Percentiles rank a stretch among this genome's conserved stretches.
Conservation (phyloP, 1,140 invertebrate genomes). For the Drosophila arawakana region DNA sequence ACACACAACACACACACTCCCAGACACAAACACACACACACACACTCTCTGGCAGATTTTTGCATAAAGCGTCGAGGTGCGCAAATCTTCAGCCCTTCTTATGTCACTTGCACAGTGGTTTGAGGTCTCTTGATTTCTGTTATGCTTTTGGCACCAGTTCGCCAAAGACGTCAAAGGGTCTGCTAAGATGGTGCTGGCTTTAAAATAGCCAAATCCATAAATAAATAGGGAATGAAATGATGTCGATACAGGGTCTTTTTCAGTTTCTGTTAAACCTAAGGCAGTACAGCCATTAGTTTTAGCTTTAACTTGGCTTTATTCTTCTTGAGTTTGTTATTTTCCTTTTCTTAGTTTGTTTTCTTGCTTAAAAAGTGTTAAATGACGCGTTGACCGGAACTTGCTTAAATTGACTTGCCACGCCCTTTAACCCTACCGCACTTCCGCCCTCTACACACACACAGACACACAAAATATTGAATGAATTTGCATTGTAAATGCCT, state of each 20-base stretch:
- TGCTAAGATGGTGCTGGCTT: too few relatives aligned
- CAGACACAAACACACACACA: slow-evolving; percentile 13
- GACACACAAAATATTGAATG: slow-evolving; percentile 55
- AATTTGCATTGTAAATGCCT: slow-evolving; percentile 81
- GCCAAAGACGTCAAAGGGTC: too few relatives aligned
- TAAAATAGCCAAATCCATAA: too few relatives aligned
- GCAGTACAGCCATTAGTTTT: neutral
- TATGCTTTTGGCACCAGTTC: neutral
- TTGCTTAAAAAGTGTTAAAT: slow-evolving; percentile 71
- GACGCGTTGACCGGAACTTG: slow-evolving; percentile 59
- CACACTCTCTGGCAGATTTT: slow-evolving; percentile 40
- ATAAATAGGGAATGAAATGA: too few relatives aligned
- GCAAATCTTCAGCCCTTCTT: slow-evolving; percentile 54
- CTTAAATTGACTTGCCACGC: slow-evolving; percentile 70
- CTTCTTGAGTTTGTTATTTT: slow-evolving; percentile 14
- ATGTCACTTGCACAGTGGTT: slow-evolving; percentile 54
- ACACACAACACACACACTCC: slow-evolving; percentile 31
- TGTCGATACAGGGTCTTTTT: neutral
- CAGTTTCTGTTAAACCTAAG: neutral
- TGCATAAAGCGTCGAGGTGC: slow-evolving; percentile 54
- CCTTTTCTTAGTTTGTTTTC: slow-evolving; percentile 8
- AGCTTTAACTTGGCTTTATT: slow-evolving; percentile 29
- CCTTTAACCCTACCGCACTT: neutral
- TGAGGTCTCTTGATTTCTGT: slow-evolving; percentile 26
- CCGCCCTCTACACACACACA: neutral